These are phyloP conservation scores for Drosophila lutescens DNA, from an alignment of 2,888 invertebrate genomes.

Conservation along the genomic window DNA sequence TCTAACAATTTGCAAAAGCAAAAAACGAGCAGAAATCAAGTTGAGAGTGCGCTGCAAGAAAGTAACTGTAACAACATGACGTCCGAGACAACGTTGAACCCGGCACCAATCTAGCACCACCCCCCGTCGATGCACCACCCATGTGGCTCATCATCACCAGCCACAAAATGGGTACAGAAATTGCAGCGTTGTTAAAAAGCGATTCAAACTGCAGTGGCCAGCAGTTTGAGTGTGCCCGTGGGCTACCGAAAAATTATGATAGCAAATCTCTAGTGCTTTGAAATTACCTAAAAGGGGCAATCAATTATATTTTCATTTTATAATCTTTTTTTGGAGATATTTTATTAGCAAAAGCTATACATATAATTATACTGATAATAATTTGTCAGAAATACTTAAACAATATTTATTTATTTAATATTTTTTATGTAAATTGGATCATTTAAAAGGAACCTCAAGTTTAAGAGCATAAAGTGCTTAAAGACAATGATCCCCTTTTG, in stretches of 20 bases:
- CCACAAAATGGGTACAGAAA: conserved; percentile 57
- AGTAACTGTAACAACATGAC: conserved; percentile 76
- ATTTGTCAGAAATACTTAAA: no score
- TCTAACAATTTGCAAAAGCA: conserved; percentile 68
- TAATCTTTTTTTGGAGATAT: no score
- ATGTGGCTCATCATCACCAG: conserved; percentile 40
- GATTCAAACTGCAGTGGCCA: conserved; percentile 66
- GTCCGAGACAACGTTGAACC: conserved; percentile 53
- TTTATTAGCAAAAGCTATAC: no score
- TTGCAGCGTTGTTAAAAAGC: conserved; percentile 82
- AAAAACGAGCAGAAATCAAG: conserved; percentile 36
- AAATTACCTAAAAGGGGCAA: not conserved
- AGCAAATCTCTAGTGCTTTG: not conserved
- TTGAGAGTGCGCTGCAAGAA: conserved; percentile 67
- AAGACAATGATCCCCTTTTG: not conserved
- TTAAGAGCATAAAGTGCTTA: no score
- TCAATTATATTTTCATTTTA: no score
- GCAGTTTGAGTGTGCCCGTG: conserved; percentile 45
- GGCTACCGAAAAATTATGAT: conserved; percentile 2
- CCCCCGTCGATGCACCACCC: conserved; percentile 16
- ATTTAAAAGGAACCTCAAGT: no score
- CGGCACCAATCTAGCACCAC: conserved; percentile 16
- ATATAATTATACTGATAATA: no score
- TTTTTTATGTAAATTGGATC: no score
- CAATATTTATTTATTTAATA: no score